Base-by-base conservation (phyloP, 1,140 invertebrate genomes). In the Eufriesea mexicana region DNA sequence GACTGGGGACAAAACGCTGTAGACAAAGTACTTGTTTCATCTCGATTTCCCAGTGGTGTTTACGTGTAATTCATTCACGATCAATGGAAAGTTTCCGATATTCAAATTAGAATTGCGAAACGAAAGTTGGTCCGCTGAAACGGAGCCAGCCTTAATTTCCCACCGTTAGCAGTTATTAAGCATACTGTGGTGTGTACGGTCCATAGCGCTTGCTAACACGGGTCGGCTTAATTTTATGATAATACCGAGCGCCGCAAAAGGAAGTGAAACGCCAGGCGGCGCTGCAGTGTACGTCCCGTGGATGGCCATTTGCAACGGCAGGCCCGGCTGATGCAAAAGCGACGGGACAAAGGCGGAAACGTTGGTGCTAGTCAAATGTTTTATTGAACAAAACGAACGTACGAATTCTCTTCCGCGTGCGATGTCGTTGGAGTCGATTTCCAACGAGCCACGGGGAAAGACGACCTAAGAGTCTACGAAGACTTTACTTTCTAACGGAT, bases 401-500 rank as follows among this genome's bases (percentile, higher is more conserved):
- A 74, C 71, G 45, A 71, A 82, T 82, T 71, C 71, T 54, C 54
- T 79, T 79, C 77, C 66, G 66, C 14, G 77, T 49, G 35, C 62
- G n/a, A 54, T n/a, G 77, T 79, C 66, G 23, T 45, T 20, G 47
- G 23, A 6, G 18, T 66, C 51, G 42, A 64, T 81, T 74, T 75
- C 79, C 20, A 49, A 12, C 5, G 12, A n/a, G 9, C 28, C 2
- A 10, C 23, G n/a, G 71, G 66, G 71, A 75, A 66, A 55, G 71
- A 62, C 68, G 28, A 18, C 7, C 25, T n/a, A n/a, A n/a, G n/a
- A n/a, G 12, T 45, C n/a, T 42, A 28, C 9, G 54, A 71, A 57
- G 77, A 76, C 45, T 85, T 71, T 35, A 78, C 84, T 88, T 86
- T 88, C 86, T 86, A 86, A 84, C 76, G 51, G 42, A 79, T 84